Evolutionary conservation across 2,797 vertebrate species (phyloP).

Genomic region (Parambassis ranga): DNA sequence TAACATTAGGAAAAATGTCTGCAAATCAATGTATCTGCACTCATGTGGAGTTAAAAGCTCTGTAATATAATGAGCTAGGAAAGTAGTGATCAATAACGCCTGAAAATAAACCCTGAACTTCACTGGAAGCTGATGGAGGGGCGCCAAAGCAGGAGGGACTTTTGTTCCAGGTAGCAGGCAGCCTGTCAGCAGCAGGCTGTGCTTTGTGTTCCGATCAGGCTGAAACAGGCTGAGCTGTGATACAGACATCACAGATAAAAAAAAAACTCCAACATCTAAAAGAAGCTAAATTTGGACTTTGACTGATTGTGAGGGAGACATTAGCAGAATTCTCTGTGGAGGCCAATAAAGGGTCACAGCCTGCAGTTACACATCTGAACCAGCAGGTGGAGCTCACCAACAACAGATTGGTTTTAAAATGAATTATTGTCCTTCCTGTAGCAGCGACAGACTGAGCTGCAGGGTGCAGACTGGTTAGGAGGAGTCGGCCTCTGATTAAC

Average conservation of each 20-base stretch:
- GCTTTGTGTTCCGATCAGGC: neutral
- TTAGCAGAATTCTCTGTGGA: neutral
- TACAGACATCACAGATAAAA: neutral
- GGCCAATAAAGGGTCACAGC: constrained; percentile 16
- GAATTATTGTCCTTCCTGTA: neutral
- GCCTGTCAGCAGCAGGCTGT: neutral
- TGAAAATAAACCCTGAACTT: neutral
- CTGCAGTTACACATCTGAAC: neutral
- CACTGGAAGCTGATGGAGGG: neutral
- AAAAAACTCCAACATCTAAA: neutral
- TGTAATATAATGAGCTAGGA: neutral
- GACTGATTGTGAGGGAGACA: neutral
- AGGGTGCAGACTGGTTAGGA: constrained; percentile 29
- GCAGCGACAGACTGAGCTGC: constrained; percentile 36
- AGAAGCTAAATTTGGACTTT: neutral
- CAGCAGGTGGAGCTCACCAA: constrained; percentile 51
- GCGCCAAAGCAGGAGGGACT: neutral
- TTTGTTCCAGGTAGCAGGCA: neutral
- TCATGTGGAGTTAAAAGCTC: neutral
- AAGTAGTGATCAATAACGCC: neutral
- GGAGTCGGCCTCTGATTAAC: constrained; percentile 8
- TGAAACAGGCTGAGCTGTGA: neutral
- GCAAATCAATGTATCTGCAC: too few relatives aligned
- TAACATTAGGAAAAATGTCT: too few relatives aligned
- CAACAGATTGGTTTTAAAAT: neutral